Evolutionary conservation across 2,113 vertebrate genomes (phyloP), one percentile per base, ranked within the genome.

Genomic region (Notechis scutatus): DNA sequence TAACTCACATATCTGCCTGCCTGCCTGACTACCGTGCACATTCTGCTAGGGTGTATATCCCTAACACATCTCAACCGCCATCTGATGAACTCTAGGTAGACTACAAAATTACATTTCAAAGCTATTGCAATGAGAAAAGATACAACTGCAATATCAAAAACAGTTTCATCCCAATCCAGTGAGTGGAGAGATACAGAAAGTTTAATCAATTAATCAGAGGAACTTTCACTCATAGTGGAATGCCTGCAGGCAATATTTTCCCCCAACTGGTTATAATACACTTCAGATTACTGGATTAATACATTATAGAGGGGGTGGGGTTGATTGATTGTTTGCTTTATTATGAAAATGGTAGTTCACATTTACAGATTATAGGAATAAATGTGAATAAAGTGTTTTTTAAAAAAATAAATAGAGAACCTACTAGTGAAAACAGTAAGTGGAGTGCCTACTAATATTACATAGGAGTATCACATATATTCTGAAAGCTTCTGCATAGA

Each of bases 1-100:
- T n/a, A n/a, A n/a, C n/a, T n/a, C n/a, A n/a, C n/a, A n/a, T n/a
- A n/a, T n/a, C n/a, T n/a, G n/a, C n/a, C n/a, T n/a, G n/a, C n/a
- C n/a, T n/a, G n/a, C n/a, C n/a, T n/a, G n/a, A n/a, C n/a, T n/a
- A n/a, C n/a, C n/a, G n/a, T n/a, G n/a, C n/a, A n/a, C n/a, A n/a
- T n/a, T n/a, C n/a, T n/a, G n/a, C n/a, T n/a, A n/a, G n/a, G n/a
- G n/a, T n/a, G n/a, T n/a, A n/a, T n/a, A n/a, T n/a, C n/a, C n/a
- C n/a, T n/a, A n/a, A n/a, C n/a, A 2, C 39, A 39, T 9, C 29
- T 7, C 54, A 91, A 69, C 69, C 90, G 61, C 94, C 92, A 90
- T 91, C 93, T 90, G 88, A 93, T 52, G 81, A 91, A 94, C 92
- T 45, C 47, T 96, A 21, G 2, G 61, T 92, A 93, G 74, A 81